Base-by-base conservation (phyloP, 2,888 invertebrate genomes). In the Arenicola marina region DNA sequence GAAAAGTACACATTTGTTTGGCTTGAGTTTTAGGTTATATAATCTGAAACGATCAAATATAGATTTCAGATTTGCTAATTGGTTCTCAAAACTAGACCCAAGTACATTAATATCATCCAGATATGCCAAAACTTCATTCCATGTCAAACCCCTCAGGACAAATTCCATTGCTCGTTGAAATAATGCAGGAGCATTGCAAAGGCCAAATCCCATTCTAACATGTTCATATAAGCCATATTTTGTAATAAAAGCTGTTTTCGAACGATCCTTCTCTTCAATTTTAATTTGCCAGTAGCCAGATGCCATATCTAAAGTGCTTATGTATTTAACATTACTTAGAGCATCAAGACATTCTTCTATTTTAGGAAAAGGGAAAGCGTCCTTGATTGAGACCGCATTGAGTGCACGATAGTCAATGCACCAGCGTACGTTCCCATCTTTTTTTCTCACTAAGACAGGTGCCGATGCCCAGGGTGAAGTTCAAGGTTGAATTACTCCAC, bases 1-100 rank as follows among this genome's bases (percentile, higher is more conserved):
- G 11, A 66, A 67, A 18, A 70, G 44, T 2, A 56, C 55, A 57
- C 69, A 70, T 44, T 68, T 69, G 24, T 53, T 53, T 0, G 70
- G 51, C 2, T 56, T 29, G 34, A 58, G 57, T 21, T 53, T 53
- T 11, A 53, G 29, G 26, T 29, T 29, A 7, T 24, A 11, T n/a
- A 53, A 7, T 46, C 66, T 31, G 24, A 70, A 63, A 7, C 64
- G 29, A 21, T 51, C 7, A 26, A 71, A 60, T 11, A 72, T 71
- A 7, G 15, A 15, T 24, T 55, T 44, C 15, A 70, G 24, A 57
- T 67, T 53, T n/a, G 53, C 43, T 1, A 68, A 18, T 54, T 71
- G 68, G 1, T 71, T 62, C 1, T 63, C 51, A 32, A 59, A 59
- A 34, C 26, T 28, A 4, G 4, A n/a, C 4, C 53, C 34, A 4